phyloP scores from a whole-genome alignment of 2,113 vertebrate genomes.

The Ageneiosus marmoratus region DNA sequence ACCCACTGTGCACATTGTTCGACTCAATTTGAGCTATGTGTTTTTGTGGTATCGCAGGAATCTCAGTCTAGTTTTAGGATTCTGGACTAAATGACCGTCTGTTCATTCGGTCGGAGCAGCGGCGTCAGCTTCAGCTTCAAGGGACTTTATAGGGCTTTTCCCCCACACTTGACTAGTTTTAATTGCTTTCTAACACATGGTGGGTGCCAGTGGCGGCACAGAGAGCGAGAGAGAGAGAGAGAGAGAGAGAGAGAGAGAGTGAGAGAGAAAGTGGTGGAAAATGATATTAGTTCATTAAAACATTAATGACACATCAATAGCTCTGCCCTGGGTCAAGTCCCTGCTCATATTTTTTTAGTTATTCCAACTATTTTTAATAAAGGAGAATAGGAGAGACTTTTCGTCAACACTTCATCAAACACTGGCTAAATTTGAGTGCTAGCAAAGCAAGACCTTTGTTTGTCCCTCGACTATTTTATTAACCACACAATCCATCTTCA shows the following conservation, averaged over 20 bases:
- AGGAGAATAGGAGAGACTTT: not conserved
- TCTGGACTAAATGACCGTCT: not conserved
- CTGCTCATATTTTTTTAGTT: not conserved
- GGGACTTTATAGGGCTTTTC: conserved; percentile 31
- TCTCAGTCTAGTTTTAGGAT: conserved; percentile 1
- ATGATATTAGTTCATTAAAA: conserved; percentile 24
- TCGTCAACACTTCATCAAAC: not conserved
- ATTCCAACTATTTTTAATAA: not conserved
- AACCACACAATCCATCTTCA: conserved; percentile 6
- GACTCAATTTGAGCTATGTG: not conserved
- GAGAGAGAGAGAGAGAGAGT: not conserved
- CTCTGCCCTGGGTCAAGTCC: conserved; percentile 1
- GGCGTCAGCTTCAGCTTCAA: not conserved
- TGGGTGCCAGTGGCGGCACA: conserved; percentile 4
- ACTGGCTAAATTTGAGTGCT: not conserved
- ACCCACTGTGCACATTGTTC: conserved; percentile 9
- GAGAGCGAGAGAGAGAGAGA: not conserved
- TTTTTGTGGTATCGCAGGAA: conserved; percentile 6
- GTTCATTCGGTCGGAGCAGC: not conserved
- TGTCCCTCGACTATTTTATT: not conserved
- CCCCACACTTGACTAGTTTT: conserved; percentile 22
- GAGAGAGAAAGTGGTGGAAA: not conserved
- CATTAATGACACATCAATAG: conserved; percentile 18
- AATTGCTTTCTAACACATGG: conserved; percentile 45
- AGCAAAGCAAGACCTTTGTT: not conserved